Base-by-base conservation (phyloP, 2,113 vertebrate species). In the Grus americana region DNA sequence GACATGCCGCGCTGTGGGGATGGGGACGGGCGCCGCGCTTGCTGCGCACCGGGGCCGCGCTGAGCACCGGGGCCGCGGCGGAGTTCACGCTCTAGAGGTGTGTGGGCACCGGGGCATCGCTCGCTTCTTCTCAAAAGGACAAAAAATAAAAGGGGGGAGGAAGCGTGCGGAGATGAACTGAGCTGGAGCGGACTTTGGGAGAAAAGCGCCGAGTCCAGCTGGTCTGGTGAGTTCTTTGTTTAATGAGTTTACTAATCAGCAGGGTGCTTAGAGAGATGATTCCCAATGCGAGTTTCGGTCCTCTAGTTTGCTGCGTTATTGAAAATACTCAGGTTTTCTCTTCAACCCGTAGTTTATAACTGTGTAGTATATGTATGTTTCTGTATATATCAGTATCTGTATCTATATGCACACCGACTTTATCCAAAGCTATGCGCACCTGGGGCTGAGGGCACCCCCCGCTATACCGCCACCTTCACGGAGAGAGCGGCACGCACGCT, bases 171-270 rank as follows among this genome's bases (percentile, higher is more conserved):
- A 78, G 50, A 94, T 95, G 74, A 90, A 93, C 79, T 72, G 79
- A 87, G 70, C 88, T 78, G 38, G 73, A 86, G 85, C 17, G 76
- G 95, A 88, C 84, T 91, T 91, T 61, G 58, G 88, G 86, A 95
- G 88, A 80, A 61, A 65, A 93, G 71, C 36, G 72, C 55, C 70
- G 92, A 86, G 94, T 96, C 97, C 97, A 95, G 97, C 96, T 91
- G 97, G 95, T 86, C 95, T 94, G 97, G 97, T 98, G 86, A 97
- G 97, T 98, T 92, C 75, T 87, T 89, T 80, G 78, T 81, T 92
- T 70, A 75, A 74, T 66, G 63, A 78, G 79, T 91, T 93, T 92
- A 72, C 84, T 65, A 72, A 72, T 24, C 57, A 50, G 72, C 30
- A 23, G 40, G 42, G 72, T 57, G 62, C 36, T 88, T 26, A 52